Percentiles rank a stretch among this genome's conserved stretches.
phyloP scores from a whole-genome alignment of 2,797 vertebrate genomes.

The Sparidentex hasta region DNA sequence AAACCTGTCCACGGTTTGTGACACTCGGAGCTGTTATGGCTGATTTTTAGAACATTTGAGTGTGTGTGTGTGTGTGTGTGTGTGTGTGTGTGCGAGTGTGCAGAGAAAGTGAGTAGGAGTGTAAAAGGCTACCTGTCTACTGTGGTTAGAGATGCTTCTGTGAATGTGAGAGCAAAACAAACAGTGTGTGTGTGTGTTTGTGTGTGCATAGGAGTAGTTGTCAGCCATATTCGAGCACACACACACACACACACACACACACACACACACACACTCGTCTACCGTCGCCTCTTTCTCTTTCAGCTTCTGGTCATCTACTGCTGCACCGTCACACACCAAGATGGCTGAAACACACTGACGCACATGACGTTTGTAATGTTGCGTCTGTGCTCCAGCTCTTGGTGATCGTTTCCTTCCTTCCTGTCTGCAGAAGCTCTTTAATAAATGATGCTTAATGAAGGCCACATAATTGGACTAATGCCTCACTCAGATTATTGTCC shows the following conservation, averaged over 20 bases:
- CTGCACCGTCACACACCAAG: background rate
- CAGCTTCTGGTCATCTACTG: conserved; percentile 27
- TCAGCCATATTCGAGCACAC: conserved; percentile 25
- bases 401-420: background rate
- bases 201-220: conserved; percentile 3
- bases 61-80: background rate
- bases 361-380: too few relatives aligned
- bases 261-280: too few relatives aligned
- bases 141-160: conserved; percentile 25
- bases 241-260: too few relatives aligned
- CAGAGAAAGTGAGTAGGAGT: conserved; percentile 28
- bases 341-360: background rate
- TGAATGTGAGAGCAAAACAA: conserved; percentile 20
- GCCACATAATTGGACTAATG: conserved; percentile 20
- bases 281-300: background rate
- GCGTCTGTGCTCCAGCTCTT: too few relatives aligned
- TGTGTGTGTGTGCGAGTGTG: conserved; percentile 1
- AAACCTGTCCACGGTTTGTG: background rate
- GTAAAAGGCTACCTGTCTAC: conserved; percentile 47
- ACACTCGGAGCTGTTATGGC: conserved; percentile 11
- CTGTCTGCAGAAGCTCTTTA: background rate
- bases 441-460: conserved; percentile 11
- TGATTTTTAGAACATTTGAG: background rate
- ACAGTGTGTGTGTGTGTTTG: background rate
- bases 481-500: conserved; percentile 18